phyloP scores from a whole-genome alignment of 1,140 invertebrate species.

The Euwallacea fornicatus region DNA sequence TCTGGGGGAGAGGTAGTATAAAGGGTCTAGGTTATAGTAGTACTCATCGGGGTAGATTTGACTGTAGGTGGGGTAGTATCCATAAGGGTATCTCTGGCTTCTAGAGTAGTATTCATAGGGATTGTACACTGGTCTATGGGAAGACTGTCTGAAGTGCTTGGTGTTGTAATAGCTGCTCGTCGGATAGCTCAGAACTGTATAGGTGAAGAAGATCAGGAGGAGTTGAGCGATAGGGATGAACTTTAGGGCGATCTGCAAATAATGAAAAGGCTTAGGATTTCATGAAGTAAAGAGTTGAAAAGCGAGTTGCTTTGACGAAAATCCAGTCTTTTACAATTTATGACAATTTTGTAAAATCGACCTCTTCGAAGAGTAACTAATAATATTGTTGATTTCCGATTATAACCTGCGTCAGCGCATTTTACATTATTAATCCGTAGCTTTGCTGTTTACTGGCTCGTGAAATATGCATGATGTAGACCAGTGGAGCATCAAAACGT shows the following conservation, averaged over 20 bases:
- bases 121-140: conserved; percentile 30
- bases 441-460: no score
- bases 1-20: conserved; percentile 50
- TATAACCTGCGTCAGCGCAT: no score
- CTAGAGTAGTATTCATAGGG: conserved; percentile 49
- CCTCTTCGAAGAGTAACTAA: no score
- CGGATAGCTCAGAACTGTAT: conserved; percentile 53
- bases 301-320: no score
- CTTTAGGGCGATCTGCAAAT: conserved; percentile 48
- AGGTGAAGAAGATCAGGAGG: conserved; percentile 46
- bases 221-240: conserved; percentile 43
- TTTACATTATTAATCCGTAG: no score
- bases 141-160: conserved; percentile 52
- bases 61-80: conserved; percentile 56
- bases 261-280: conserved; percentile 43
- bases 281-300: no score
- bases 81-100: conserved; percentile 49
- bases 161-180: conserved; percentile 54
- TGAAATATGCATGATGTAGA: no score
- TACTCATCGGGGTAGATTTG: conserved; percentile 60
- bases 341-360: no score
- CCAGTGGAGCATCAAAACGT: no score
- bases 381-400: no score
- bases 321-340: no score
- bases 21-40: conserved; percentile 54